phyloP scores from a whole-genome alignment of 2,888 invertebrate genomes.

The Amphiduros pacificus region DNA sequence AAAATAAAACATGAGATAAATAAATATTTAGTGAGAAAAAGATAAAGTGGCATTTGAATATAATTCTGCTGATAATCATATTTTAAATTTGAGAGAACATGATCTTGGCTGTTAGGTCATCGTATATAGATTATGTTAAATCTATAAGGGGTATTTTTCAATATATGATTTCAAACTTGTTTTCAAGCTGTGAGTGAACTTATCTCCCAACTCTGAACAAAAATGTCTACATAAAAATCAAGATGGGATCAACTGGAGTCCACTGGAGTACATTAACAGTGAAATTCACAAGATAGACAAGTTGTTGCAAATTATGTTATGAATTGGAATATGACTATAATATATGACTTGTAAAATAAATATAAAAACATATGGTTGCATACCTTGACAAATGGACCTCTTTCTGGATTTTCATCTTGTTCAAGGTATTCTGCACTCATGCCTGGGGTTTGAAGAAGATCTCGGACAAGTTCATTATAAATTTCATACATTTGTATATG shows the following conservation, averaged over 20 bases:
- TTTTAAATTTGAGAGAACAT: too few relatives aligned
- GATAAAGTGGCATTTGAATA: too few relatives aligned
- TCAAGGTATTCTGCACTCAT: conserved; percentile 35
- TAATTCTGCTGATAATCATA: too few relatives aligned
- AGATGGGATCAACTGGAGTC: not conserved
- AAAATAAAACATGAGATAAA: not conserved
- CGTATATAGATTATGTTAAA: too few relatives aligned
- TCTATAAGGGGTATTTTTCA: too few relatives aligned
- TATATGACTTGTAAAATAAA: too few relatives aligned
- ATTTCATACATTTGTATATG: conserved; percentile 50
- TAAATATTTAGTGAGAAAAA: not conserved
- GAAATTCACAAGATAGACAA: too few relatives aligned
- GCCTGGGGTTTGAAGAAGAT: conserved; percentile 41
- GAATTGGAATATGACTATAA: too few relatives aligned
- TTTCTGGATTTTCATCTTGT: conserved; percentile 42
- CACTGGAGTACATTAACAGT: too few relatives aligned
- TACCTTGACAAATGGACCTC: conserved; percentile 47
- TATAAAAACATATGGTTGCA: too few relatives aligned
- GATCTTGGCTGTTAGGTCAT: too few relatives aligned
- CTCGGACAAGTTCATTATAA: conserved; percentile 52
- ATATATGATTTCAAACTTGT: not conserved
- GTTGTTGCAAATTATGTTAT: too few relatives aligned
- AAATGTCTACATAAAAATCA: not conserved
- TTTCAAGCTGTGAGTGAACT: not conserved
- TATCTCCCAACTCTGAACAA: not conserved